phyloP scores from a whole-genome alignment of 2,113 vertebrate species.

The Myrmecophaga tridactyla region DNA sequence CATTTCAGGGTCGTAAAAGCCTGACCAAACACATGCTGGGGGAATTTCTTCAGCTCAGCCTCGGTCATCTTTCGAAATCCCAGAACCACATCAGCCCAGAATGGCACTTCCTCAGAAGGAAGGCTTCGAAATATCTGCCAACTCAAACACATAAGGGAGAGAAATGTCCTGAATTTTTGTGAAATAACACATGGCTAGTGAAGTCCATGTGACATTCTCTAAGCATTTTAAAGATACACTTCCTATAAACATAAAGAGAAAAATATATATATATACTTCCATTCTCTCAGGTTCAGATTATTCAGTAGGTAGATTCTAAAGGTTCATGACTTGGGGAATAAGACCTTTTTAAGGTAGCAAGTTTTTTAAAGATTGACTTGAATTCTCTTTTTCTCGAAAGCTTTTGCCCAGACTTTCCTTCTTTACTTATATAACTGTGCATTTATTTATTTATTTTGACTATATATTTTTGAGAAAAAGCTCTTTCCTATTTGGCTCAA shows the following conservation, averaged over 20 bases:
- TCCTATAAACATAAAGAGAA: neutral
- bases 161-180: neutral
- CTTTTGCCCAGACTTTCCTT: neutral
- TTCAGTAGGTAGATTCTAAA: neutral
- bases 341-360: neutral
- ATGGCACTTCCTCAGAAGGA: slow-evolving; percentile 85
- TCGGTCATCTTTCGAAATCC: slow-evolving; percentile 90
- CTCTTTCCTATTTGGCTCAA: neutral
- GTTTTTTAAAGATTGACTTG: slow-evolving; percentile 15
- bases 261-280: neutral
- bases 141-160: slow-evolving; percentile 75
- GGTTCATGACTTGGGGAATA: neutral
- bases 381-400: slow-evolving; percentile 27
- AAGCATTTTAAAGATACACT: neutral
- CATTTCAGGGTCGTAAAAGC: slow-evolving; percentile 93
- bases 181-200: neutral
- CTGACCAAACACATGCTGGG: slow-evolving; percentile 88
- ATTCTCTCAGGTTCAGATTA: neutral
- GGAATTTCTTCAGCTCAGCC: slow-evolving; percentile 89
- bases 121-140: slow-evolving; percentile 90
- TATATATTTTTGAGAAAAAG: neutral
- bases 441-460: neutral
- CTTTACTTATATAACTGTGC: neutral
- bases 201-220: neutral
- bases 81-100: slow-evolving; percentile 91